phyloP scores from a whole-genome alignment of 1,140 invertebrate species.

The Psilanteris sp. region DNA sequence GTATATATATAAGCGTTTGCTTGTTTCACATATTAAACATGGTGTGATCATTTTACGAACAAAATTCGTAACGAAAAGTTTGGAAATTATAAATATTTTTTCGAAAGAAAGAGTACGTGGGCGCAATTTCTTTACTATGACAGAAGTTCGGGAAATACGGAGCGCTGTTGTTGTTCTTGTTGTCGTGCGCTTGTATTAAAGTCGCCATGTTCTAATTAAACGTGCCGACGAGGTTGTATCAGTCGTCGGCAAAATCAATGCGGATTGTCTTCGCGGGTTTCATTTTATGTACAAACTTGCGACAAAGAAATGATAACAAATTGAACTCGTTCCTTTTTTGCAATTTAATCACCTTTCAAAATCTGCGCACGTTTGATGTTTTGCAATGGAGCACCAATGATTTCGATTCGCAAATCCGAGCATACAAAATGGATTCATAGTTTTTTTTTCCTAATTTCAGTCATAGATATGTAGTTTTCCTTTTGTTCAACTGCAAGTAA shows the following conservation, averaged over 20 bases:
- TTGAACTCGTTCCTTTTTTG: constrained; percentile 31
- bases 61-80: no score
- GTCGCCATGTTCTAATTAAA: constrained; percentile 80
- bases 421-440: no score
- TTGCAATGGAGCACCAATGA: no score
- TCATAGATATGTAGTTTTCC: no score
- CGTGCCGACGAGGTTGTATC: constrained; percentile 78
- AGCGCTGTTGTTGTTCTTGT: constrained; percentile 78
- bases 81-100: constrained; percentile 27
- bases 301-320: constrained; percentile 59
- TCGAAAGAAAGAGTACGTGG: constrained; percentile 33
- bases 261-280: constrained; percentile 61
- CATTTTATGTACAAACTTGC: constrained; percentile 62
- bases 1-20: no score
- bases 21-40: no score
- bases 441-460: no score
- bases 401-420: no score
- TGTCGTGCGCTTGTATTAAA: constrained; percentile 80
- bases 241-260: constrained; percentile 78
- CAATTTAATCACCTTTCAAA: constrained; percentile 23
- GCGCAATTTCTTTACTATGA: constrained; percentile 58
- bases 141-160: constrained; percentile 63
- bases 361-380: no score
- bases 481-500: no score
- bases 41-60: no score